Conservation (phyloP, 2,113 vertebrate genomes). For the Sylvietta virens region DNA sequence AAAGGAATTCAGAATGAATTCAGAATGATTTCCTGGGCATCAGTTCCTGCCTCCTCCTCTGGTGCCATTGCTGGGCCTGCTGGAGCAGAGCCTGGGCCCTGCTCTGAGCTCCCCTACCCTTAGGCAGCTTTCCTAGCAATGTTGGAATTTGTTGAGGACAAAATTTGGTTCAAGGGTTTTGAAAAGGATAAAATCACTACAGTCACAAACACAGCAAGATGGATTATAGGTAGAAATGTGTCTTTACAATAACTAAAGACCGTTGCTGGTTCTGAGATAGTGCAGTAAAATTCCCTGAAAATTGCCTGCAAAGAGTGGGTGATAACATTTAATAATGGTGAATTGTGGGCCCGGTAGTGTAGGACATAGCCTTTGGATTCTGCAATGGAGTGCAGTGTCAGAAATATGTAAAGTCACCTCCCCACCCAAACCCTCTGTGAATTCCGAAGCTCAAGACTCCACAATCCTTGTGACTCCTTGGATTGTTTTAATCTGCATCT, state of each 20-base stretch:
- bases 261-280: not conserved
- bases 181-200: not conserved
- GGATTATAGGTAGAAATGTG: not conserved
- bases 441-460: not conserved
- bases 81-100: not conserved
- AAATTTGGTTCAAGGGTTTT: not conserved
- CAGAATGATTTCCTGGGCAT: not conserved
- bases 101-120: not conserved
- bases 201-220: not conserved
- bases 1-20: not conserved
- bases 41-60: not conserved
- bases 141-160: not conserved
- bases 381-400: not conserved
- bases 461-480: not conserved
- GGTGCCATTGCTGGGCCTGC: not conserved
- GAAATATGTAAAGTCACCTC: not conserved
- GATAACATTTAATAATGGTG: not conserved
- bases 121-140: not conserved
- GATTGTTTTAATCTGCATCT: not conserved
- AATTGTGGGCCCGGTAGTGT: not conserved
- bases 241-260: not conserved
- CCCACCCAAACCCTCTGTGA: not conserved
- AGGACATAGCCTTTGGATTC: not conserved
- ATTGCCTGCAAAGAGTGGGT: not conserved
- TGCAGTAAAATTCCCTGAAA: not conserved